Base-by-base conservation (phyloP, 2,113 vertebrate species). In the Arothron firmamentum region DNA sequence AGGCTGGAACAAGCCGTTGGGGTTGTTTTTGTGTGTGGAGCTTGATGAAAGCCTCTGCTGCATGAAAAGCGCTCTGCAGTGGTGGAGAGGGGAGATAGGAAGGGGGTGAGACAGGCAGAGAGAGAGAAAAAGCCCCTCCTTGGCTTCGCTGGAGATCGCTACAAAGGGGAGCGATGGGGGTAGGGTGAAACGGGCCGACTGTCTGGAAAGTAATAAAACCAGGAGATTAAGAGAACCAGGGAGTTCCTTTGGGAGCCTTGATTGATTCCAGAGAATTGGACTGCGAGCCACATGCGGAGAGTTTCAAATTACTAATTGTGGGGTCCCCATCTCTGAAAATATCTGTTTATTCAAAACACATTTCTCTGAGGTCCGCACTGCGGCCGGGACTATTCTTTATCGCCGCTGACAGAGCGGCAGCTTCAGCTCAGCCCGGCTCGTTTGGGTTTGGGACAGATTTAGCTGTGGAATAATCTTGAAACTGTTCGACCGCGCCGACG, bases 131-230 rank as follows among this genome's bases (percentile, higher is more conserved):
- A 75, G 72, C 74, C 81, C 86, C 85, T 85, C 83, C 74, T 86
- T 79, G 84, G 85, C 80, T 88, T 87, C 87, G 80, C 87, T 80
- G 83, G 84, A 90, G 87, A 88, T 85, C 84, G 83, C 77, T 90
- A 90, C 90, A 92, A 90, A 90, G 88, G 89, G 73, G 78, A 68
- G 77, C 76, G 77, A 88, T 87, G 88, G 91, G 90, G 89, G 88
- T 82, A 87, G 89, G 90, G 90, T 85, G 82, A 80, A 88, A 83
- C 70, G 71, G 85, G 82, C 85, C 47, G 83, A 85, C 85, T 87
- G 87, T 90, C 90, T 91, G 91, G 89, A 90, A 91, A 92, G 90
- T 91, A 91, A 92, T 92, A 92, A 92, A 92, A 91, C 85, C 86
- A 85, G 87, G 87, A 92, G 90, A 91, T 92, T 92, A 90, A 84